Evolutionary conservation across 2,888 invertebrate species (phyloP).

Genomic region (Iphiclides podalirius): DNA sequence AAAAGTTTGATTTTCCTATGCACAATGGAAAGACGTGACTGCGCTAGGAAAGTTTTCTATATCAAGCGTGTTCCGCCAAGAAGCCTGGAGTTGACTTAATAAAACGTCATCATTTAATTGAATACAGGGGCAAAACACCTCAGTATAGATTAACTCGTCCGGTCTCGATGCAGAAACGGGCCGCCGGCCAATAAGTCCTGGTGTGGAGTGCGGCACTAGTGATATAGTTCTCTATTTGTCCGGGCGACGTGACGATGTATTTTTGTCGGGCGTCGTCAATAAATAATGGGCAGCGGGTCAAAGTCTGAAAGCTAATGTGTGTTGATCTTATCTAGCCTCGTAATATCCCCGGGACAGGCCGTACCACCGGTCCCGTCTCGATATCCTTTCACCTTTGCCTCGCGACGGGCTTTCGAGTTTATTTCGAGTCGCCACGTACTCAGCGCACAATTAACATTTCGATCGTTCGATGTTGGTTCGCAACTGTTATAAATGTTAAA

Average conservation of each 20-base stretch:
- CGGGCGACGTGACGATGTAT: constrained; percentile 53
- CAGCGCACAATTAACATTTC: constrained; percentile 1
- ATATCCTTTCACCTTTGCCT: not conserved
- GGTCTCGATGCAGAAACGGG: constrained; percentile 2
- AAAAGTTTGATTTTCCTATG: too few relatives aligned
- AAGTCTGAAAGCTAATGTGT: constrained; percentile 70
- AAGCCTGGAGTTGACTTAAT: too few relatives aligned
- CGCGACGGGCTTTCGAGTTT: constrained; percentile 2
- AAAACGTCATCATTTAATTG: too few relatives aligned
- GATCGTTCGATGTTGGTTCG: not conserved
- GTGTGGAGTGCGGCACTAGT: constrained; percentile 8
- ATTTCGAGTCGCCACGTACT: not conserved
- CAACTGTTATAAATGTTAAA: constrained; percentile 6
- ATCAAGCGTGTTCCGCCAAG: too few relatives aligned
- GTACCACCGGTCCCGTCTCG: constrained; percentile 35
- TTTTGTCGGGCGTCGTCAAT: constrained; percentile 65
- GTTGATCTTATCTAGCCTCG: constrained; percentile 62
- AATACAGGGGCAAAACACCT: not conserved
- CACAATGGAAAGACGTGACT: too few relatives aligned
- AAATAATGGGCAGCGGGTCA: constrained; percentile 60
- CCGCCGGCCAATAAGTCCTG: constrained; percentile 1
- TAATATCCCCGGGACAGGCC: constrained; percentile 40
- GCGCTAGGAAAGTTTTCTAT: too few relatives aligned
- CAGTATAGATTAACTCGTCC: not conserved
- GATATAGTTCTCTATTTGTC: constrained; percentile 23